These are phyloP conservation scores for Tribolium castaneum DNA, from an alignment of 1,140 invertebrate genomes.

Conservation along the genomic window DNA sequence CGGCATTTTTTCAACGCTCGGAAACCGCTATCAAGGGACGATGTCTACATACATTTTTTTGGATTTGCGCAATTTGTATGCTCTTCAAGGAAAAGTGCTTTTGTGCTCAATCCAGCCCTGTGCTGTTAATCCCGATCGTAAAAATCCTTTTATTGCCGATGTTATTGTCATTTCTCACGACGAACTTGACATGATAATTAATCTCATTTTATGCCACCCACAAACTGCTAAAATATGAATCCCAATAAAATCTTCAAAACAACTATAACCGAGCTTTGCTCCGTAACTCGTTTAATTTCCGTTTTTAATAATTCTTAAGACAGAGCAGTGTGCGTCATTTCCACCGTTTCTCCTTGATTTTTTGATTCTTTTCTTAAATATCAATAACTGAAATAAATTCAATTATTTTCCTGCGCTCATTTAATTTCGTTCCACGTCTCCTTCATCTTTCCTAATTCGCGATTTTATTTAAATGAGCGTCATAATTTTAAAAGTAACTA, in stretches of 20 bases:
- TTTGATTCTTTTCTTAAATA: not conserved
- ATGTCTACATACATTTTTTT: too few relatives aligned
- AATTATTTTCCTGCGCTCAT: conserved; percentile 22
- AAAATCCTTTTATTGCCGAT: not conserved
- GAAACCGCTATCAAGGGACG: too few relatives aligned
- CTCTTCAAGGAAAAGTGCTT: not conserved
- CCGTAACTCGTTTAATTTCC: not conserved
- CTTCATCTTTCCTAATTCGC: conserved; percentile 16
- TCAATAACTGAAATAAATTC: not conserved
- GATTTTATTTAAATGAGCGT: conserved; percentile 25
- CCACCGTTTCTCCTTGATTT: not conserved
- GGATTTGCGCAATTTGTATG: too few relatives aligned
- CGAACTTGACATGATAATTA: not conserved
- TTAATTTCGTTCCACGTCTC: not conserved
- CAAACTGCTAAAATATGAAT: not conserved
- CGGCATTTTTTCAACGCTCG: too few relatives aligned
- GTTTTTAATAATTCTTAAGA: not conserved
- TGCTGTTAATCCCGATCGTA: not conserved
- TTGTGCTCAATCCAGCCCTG: not conserved
- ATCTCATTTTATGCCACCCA: not conserved
- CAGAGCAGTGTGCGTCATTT: too few relatives aligned
- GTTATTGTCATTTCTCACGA: not conserved
- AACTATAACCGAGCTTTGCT: not conserved
- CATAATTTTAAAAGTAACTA: conserved; percentile 37
- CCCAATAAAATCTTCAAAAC: not conserved